A percentile compares a stretch with the other conserved stretches of the same genome.
phyloP scores from a whole-genome alignment of 1,140 invertebrate species.

The Conopomorpha cramerella region DNA sequence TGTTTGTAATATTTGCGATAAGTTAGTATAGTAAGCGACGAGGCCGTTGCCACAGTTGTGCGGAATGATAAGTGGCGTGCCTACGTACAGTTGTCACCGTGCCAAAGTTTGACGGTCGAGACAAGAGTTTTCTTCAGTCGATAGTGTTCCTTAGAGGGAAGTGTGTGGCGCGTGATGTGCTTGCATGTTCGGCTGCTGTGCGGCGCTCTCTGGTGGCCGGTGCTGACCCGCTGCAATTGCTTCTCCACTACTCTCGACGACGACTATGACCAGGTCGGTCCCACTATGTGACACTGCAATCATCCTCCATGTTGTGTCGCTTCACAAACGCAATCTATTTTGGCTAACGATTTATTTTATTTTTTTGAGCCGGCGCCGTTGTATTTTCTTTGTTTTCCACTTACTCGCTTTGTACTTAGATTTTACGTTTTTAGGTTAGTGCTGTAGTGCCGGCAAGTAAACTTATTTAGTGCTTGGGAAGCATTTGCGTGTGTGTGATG shows the following conservation, averaged over 20 bases:
- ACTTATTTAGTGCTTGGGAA: too few species aligned
- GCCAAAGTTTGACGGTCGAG: constrained; percentile 43
- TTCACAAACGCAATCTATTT: constrained; percentile 29
- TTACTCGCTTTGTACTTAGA: constrained; percentile 29
- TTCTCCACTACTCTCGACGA: constrained; percentile 36
- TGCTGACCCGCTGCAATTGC: constrained; percentile 43
- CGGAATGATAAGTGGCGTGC: constrained; percentile 31
- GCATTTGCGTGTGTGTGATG: too few species aligned
- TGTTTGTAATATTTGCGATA: too few species aligned
- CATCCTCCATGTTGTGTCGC: constrained; percentile 20
- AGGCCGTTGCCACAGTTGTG: constrained; percentile 20
- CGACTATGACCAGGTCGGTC: constrained; percentile 55
- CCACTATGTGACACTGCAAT: constrained; percentile 17
- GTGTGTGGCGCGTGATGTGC: constrained; percentile 54
- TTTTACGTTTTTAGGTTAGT: constrained; percentile 19
- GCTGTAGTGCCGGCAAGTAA: too few species aligned
- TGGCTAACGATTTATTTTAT: constrained; percentile 16
- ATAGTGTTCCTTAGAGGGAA: constrained; percentile 45
- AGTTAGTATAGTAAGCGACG: too few species aligned
- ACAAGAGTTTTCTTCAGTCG: constrained; percentile 45
- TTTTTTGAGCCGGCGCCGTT: constrained; percentile 17
- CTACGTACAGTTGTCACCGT: constrained; percentile 44
- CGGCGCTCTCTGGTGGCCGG: constrained; percentile 50
- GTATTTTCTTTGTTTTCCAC: too few species aligned
- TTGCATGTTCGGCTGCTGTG: constrained; percentile 49